Evolutionary conservation across 2,888 invertebrate species (phyloP), one percentile per base, ranked within the genome.

Genomic region (Chrysotoxum bicinctum): DNA sequence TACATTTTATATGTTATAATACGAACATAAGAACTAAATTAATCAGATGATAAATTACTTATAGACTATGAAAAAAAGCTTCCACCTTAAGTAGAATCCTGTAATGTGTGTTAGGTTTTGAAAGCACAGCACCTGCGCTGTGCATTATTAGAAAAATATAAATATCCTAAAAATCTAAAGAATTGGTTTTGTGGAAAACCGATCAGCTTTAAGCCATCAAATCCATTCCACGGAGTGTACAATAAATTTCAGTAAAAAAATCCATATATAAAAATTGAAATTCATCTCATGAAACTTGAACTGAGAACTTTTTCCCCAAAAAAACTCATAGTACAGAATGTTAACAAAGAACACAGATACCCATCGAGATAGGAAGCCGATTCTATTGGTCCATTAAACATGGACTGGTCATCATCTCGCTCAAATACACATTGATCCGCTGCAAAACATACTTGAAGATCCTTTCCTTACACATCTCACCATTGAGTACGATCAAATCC

Each of bases 401-500:
- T 10, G 88, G 75, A 50, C 89, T 89, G 12, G 88, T 62, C 87
- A 88, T 58, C 87, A 89, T 73, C 43, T 91, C 90, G 66, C 90
- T 90, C 37, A 91, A 89, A 35, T 91, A 91, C 6, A 89, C 88
- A 1, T 88, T 89, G 66, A 91, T 90, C 3, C 90, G 89, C 70
- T 91, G 89, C 19, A 91, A 85, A 0, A 91, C 91, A 81, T 89
- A 90, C 78, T 90, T 90, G 35, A 91, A 90, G 62, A 92, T 90
- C 87, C 90, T 89, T 26, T 92, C 92, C 69, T 91, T 91, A 66
- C 87, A 82, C 0, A 90, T 88, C 80, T 92, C 91, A 1, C 91
- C 91, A 87, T 92, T 92, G 5, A 92, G 88, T 58, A 91, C 89
- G 8, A 89, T 89, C 3, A 92, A 89, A 68, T 92, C 92, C 73